Percentiles rank a stretch among this genome's conserved stretches.
phyloP scores from a whole-genome alignment of 2,113 vertebrate species.

The Elgaria multicarinata region DNA sequence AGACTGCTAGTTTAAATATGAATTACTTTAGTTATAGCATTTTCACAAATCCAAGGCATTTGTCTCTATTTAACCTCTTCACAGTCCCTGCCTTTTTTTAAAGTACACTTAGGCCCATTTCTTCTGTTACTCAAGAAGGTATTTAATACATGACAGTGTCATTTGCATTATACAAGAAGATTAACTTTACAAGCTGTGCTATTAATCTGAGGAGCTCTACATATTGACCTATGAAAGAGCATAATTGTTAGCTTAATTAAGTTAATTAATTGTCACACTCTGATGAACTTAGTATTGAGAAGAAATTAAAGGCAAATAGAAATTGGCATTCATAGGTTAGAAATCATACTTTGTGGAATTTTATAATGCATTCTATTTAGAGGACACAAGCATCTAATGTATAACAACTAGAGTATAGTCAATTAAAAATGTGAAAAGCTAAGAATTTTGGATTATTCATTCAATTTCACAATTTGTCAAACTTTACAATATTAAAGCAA shows the following conservation, averaged over 20 bases:
- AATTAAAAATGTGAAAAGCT: slow-evolving; percentile 64
- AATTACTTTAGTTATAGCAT: slow-evolving; percentile 60
- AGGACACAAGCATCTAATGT: slow-evolving; percentile 61
- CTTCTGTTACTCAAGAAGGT: slow-evolving; percentile 65
- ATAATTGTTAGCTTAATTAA: slow-evolving; percentile 92
- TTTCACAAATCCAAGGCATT: slow-evolving; percentile 65
- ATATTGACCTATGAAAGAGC: slow-evolving; percentile 85
- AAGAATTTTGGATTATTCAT: slow-evolving; percentile 33
- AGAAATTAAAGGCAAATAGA: slow-evolving; percentile 88
- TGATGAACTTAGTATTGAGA: slow-evolving; percentile 81
- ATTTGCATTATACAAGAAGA: slow-evolving; percentile 79
- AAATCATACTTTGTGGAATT: slow-evolving; percentile 77
- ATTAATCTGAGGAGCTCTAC: slow-evolving; percentile 85
- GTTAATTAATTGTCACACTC: slow-evolving; percentile 89
- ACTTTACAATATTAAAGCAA: slow-evolving; percentile 50
- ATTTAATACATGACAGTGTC: slow-evolving; percentile 78
- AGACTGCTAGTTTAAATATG: slow-evolving; percentile 58
- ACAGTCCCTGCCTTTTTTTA: slow-evolving; percentile 71
- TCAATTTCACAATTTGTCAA: slow-evolving; percentile 24
- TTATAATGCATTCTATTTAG: slow-evolving; percentile 67
- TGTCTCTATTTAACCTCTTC: slow-evolving; percentile 73
- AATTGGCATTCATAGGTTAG: slow-evolving; percentile 82
- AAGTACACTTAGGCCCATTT: slow-evolving; percentile 64
- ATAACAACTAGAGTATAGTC: slow-evolving; percentile 50
- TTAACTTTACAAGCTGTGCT: slow-evolving; percentile 84